Base-by-base conservation (phyloP, 2,888 invertebrate species). In the Asteroscopus sphinx region DNA sequence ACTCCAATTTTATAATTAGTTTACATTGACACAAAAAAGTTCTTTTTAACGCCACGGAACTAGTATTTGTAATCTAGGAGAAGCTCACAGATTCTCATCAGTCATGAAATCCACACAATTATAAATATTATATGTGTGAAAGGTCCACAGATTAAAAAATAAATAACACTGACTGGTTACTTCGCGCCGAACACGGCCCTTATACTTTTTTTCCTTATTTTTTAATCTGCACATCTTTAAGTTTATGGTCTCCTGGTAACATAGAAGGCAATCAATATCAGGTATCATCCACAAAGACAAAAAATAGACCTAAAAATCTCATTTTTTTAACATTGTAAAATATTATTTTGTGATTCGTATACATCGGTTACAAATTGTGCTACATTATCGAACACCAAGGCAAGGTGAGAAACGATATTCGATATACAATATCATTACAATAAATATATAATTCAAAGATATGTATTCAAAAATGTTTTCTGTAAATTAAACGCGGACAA, bases 321-420 rank as follows among this genome's bases (percentile, higher is more conserved):
- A 87, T 88, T 82, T 83, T 86, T 90, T 81, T 80, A 94, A 94
- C 93, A 92, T 90, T 91, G 91, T 93, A 94, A 92, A 94, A 93
- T 93, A 93, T 92, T 85, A 90, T 90, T 87, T 87, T 86, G 86
- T 88, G 83, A 81, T 76, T 94, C 94, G 94, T 94, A 94, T 94
- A 94, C 94, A 92, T 94, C 85, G 92, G 93, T 94, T 94, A 91
- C 94, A 92, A 76, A 91, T 94, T 92, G 94, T 94, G 93, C 94
- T 93, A 92, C 88, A 81, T 82, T 87, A 88, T 77, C 89, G 89
- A 93, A 93, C 94, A 93, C 93, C 90, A 93, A 94, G 94, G 93
- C 94, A 92, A 90, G 91, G 92, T 91, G 92, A 83, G 73, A 73
- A 90, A 88, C 83, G 84, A 88, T 88, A 91, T 90, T 76, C 84